A percentile compares a stretch with the other conserved stretches of the same genome.
These are phyloP conservation scores for Sebastes trivittatus DNA, from an alignment of 2,797 vertebrate genomes.

Conservation along the genomic window DNA sequence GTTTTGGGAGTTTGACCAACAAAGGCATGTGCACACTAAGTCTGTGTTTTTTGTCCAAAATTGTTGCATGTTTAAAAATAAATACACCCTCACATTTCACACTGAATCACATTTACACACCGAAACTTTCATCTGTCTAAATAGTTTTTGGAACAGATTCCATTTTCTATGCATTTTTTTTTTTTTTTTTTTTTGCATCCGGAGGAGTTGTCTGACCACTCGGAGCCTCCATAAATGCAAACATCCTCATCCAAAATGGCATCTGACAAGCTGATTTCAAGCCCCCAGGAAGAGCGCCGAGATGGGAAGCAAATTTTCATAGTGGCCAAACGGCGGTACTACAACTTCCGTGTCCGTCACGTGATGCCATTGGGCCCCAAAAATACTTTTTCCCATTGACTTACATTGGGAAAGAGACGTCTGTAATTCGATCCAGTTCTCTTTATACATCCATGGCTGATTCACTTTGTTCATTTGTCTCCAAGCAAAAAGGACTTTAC, in stretches of 20 bases:
- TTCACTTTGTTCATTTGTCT: no score
- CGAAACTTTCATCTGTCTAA: background rate
- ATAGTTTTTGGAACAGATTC: background rate
- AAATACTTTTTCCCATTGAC: no score
- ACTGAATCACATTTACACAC: background rate
- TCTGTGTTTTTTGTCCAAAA: background rate
- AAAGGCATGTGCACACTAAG: background rate
- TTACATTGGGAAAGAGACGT: no score
- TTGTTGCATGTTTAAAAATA: background rate
- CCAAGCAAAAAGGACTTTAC: no score
- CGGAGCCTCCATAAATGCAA: background rate
- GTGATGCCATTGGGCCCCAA: no score
- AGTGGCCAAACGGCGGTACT: no score
- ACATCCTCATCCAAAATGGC: background rate
- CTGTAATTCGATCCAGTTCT: no score
- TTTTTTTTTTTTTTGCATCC: background rate
- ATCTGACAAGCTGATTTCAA: no score
- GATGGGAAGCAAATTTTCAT: no score
- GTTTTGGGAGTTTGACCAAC: background rate
- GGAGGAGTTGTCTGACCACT: background rate
- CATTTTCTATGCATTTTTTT: background rate
- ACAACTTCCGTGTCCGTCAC: no score
- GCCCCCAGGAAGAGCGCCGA: accelerated
- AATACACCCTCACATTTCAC: background rate
- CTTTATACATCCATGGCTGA: no score